Evolutionary conservation across 2,113 vertebrate species (phyloP), one percentile per base, ranked within the genome.

Genomic region (Dicerorhinus sumatrensis): DNA sequence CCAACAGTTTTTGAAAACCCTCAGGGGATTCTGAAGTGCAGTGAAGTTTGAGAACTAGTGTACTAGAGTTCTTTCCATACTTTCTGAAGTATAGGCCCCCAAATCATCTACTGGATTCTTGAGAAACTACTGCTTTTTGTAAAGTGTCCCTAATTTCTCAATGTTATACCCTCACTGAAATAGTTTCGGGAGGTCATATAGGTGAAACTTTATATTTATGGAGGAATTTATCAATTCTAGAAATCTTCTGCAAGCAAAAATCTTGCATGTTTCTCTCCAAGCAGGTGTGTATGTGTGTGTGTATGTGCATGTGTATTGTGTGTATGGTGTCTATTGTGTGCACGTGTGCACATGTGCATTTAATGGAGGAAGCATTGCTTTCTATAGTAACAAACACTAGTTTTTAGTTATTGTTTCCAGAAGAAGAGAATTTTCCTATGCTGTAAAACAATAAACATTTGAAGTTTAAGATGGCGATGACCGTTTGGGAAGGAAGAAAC

Each of bases 401-500:
- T 87, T 63, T 70, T 73, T 77, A 63, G 21, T 81, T 58, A 72
- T 76, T 91, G 39, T 67, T 82, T 39, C 23, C 23, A 25, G 51
- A 90, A 85, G 23, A 86, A 86, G 12, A 87, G 25, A 80, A 36
- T 89, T 83, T 96, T 67, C 17, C 60, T 88, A 1, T 76, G 18
- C 62, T 76, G 29, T 58, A 87, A 96, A 65, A 95, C 33, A 95
- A 93, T 76, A 95, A 93, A 76, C 14, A 90, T 80, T 96, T 89
- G 67, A 97, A 90, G 87, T 83, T 96, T 51, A 75, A 97, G 84
- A 95, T 60, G 73, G 48, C 3, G 11, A 54, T 96, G 86, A 94
- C 96, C 80, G 39, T 91, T 93, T 83, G 93, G 89, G 58, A 97
- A 97, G 82, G 88, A 86, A 96, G 46, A 79, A 60, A 73, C 56